phyloP scores from a whole-genome alignment of 2,797 vertebrate genomes.

The Tragelaphus eurycerus region DNA sequence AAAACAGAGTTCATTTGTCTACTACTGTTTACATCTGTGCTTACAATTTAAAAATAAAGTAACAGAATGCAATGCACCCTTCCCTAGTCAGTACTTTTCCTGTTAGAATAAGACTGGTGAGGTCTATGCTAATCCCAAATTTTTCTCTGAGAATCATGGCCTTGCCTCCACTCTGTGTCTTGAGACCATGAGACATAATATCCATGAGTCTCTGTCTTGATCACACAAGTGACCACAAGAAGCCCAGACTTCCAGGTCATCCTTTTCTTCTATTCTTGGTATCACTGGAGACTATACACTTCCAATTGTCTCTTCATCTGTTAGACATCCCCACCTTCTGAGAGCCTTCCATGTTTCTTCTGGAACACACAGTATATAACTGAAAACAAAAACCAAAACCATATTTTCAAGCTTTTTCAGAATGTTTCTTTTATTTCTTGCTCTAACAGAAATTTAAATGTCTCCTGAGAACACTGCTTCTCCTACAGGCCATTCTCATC shows the following conservation, averaged over 20 bases:
- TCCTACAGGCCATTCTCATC: not conserved
- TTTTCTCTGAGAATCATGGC: not conserved
- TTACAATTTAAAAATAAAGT: not conserved
- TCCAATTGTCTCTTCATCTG: not conserved
- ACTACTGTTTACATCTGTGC: not conserved
- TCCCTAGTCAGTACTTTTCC: not conserved
- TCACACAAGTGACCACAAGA: not conserved
- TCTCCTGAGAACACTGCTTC: not conserved
- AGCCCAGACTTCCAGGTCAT: not conserved
- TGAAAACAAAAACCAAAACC: not conserved
- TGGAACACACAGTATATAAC: not conserved
- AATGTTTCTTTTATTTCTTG: not conserved
- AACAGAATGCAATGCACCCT: not conserved
- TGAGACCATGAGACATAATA: not conserved
- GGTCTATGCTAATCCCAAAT: not conserved
- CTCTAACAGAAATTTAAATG: not conserved
- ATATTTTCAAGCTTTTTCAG: not conserved
- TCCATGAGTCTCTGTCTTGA: not conserved
- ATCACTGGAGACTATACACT: not conserved
- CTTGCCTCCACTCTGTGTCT: not conserved
- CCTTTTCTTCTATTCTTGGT: not conserved
- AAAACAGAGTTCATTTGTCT: not conserved
- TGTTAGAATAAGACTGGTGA: not conserved
- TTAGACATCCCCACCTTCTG: not conserved
- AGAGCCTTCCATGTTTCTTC: not conserved